Base-by-base conservation (phyloP, 2,113 vertebrate genomes). In the Catharus fuscescens region DNA sequence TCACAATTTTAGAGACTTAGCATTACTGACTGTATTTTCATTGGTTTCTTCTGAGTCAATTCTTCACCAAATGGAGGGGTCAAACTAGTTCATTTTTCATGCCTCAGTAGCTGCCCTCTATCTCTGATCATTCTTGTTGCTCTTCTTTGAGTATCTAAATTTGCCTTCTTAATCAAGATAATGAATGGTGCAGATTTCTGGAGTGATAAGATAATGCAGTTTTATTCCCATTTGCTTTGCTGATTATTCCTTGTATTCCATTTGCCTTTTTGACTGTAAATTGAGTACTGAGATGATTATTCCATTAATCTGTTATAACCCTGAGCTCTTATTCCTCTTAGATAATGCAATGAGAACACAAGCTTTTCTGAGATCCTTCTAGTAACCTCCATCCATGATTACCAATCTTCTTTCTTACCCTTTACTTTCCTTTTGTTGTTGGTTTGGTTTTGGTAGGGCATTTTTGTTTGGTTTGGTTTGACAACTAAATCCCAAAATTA, bases 191-290 rank as follows among this genome's bases (percentile, higher is more conserved):
- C 20, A 54, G 62, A 92, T 62, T 82, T 77, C 54, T 42, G 13
- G 16, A 85, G 42, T 18, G 42, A 73, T 50, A 83, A 76, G 65
- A 88, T 88, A 87, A 94, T 28, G 20, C 16, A 54, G 42, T 69
- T 95, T 87, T 57, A 81, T 50, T 62, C 42, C 81, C 59, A 92
- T 73, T 81, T 93, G 45, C 59, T 73, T 86, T 8, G 4, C 26
- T 21, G 24, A 61, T 53, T 72, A 86, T 45, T 82, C 38, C 26
- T 67, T 38, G 15, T 65, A 50, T 77, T 82, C 31, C 23, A 69
- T 88, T 86, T 94, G 42, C 40, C 82, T 66, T 90, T 96, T 80
- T 71, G 54, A 93, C 64, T 78, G 64, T 21, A 70, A 92, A 36
- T 73, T 88, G 62, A 86, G 26, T 26, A 74, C 52, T 7, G 29